Conservation (phyloP, 1,140 invertebrate species). For the Drosophila arawakana region DNA sequence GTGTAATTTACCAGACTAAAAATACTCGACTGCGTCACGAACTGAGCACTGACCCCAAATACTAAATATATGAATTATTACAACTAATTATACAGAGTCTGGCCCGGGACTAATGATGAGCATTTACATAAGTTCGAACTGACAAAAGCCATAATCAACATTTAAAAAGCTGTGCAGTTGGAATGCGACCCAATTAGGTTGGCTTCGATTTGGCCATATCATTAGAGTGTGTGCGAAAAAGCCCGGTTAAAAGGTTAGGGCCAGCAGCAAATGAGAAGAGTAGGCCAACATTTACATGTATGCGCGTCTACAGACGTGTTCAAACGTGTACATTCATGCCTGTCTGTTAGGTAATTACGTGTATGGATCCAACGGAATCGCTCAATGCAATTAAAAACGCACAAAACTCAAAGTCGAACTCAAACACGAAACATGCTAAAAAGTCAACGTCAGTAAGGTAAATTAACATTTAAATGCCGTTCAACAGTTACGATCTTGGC, state of each 20-base stretch:
- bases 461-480: slow-evolving; percentile 77
- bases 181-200: slow-evolving; percentile 46
- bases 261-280: slow-evolving; percentile 25
- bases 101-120: slow-evolving; percentile 43
- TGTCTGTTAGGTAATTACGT: slow-evolving; percentile 27
- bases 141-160: slow-evolving; percentile 27
- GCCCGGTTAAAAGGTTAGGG: slow-evolving; percentile 52
- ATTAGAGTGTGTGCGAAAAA: slow-evolving; percentile 27
- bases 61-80: slow-evolving; percentile 25
- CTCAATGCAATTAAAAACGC: slow-evolving; percentile 65
- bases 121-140: slow-evolving; percentile 50
- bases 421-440: slow-evolving; percentile 50
- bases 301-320: neutral
- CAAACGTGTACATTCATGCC: slow-evolving; percentile 4
- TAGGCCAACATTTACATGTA: slow-evolving; percentile 44
- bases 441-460: slow-evolving; percentile 52
- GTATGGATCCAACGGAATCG: slow-evolving; percentile 37
- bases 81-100: slow-evolving; percentile 32
- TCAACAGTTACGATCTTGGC: slow-evolving; percentile 39
- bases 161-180: slow-evolving; percentile 41
- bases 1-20: slow-evolving; percentile 12
- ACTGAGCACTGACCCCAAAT: slow-evolving; percentile 31
- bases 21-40: slow-evolving; percentile 12
- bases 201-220: slow-evolving; percentile 41
- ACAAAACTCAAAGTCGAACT: slow-evolving; percentile 35